Evolutionary conservation across 2,113 vertebrate genomes (phyloP).

Genomic region (Oncorhynchus mykiss): DNA sequence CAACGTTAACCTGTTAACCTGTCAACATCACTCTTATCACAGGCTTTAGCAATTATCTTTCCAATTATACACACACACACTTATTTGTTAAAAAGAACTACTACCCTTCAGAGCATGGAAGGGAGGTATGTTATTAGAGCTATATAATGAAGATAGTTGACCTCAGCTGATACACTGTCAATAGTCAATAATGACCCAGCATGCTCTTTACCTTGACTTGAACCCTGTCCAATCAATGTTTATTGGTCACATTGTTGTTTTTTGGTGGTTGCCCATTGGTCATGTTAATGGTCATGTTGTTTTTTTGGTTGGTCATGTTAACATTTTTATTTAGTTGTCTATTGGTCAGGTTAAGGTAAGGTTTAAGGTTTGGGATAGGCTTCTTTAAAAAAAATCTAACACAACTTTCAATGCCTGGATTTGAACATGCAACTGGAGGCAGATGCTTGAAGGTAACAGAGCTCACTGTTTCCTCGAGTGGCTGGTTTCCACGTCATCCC

Average conservation of each 20-base stretch:
- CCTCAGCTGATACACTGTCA: neutral
- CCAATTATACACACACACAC: neutral
- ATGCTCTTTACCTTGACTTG: neutral
- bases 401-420: too few relatives aligned
- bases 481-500: too few relatives aligned
- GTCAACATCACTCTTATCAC: neutral
- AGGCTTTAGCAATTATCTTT: neutral
- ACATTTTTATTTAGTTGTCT: too few relatives aligned
- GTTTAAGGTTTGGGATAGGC: too few relatives aligned
- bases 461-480: too few relatives aligned
- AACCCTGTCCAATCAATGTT: neutral
- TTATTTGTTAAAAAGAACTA: neutral
- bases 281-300: too few relatives aligned
- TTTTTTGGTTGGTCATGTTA: too few relatives aligned
- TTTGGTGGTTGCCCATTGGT: too few relatives aligned
- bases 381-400: too few relatives aligned
- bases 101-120: neutral
- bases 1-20: neutral
- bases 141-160: neutral
- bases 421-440: too few relatives aligned
- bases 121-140: neutral
- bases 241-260: neutral
- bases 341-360: too few relatives aligned
- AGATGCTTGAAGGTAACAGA: too few relatives aligned
- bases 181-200: neutral